Evolutionary conservation across 23 tunicate species (phyloP), one percentile per base, ranked within the genome.

Genomic region (Trididemnum clinides): DNA sequence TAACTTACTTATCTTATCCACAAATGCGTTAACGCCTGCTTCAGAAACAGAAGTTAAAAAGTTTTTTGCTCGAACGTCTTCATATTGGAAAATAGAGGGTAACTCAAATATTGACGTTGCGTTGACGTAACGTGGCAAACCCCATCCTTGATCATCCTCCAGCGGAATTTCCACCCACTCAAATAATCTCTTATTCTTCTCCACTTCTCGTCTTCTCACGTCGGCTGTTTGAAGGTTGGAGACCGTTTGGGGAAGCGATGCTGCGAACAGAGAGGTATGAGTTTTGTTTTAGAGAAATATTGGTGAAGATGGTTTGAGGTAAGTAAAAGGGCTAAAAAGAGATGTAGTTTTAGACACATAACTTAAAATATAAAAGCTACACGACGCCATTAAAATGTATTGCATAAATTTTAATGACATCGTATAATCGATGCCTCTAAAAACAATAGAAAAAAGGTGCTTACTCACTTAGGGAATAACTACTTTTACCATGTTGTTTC

Each of bases 71-170:
- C 75, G 49, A 19, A 37, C 57, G 29, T 76, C 85, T 5, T 28
- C 38, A 26, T 23, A 29, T 20, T 73, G 27, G 36, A 89, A 58
- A 1, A 39, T 7, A 0, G 25, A 72, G 1, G 93, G 93, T 1
- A 89, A 84, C 71, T 84, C 69, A 2, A 37, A 51, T 2, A 71
- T 30, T 6, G 33, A 22, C 1, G 76, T 62, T 22, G 93, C 93
- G 72, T 77, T 75, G 2, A 51, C 77, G 50, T 32, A 89, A 62
- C 93, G 33, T 1, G 93, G 93, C 2, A 89, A 31, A 2, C 71
- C 63, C 88, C 88, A 89, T 10, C 88, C 88, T 15, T 28, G 29
- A 25, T 84, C 88, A 3, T 64, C 93, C 0, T 64, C 66, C 3
- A 33, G 49, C 23, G 93, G 63, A 1, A 22, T 36, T 1, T 18